Evolutionary conservation across 2,797 vertebrate species (phyloP), one percentile per base, ranked within the genome.

Genomic region (Mus minutoides): DNA sequence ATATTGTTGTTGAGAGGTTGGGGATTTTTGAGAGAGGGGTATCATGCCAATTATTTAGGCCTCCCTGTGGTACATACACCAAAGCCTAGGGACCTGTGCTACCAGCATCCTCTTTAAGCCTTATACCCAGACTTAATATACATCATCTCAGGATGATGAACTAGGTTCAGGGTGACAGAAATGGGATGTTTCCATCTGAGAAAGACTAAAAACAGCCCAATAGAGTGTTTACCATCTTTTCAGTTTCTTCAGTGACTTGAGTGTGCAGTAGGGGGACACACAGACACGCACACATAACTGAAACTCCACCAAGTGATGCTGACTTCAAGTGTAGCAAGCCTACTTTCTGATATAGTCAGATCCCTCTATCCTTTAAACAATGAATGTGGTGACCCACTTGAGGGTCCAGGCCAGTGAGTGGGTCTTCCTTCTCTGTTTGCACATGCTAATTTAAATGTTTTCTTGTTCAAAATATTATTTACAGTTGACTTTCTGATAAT

Each of bases 391-490:
- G 58, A 80, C 8, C 14, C 31, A 67, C 24, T 14, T 60, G 62
- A 90, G 84, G 29, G 21, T 80, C 19, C 1, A 75, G 21, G 79
- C 37, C 58, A 69, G 52, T 40, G n/a, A 88, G 64, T 67, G 64
- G 21, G 52, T 77, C 56, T 92, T 93, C 17, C 14, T 37, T 52
- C 34, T 85, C 31, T 22, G 54, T 90, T 80, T 78, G 69, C 86
- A 94, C 89, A 79, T 34, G 76, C 43, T 43, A 49, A 54, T 92
- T 95, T 95, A 96, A 80, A 90, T 90, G 67, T 97, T 91, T 49
- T 21, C 43, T 92, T 90, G 62, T 34, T 94, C 2, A 56, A 56
- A 84, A 34, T 80, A 1, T 92, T 92, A 64, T 92, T 90, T 69
- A 90, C 58, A 84, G 71, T 92, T 94, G 79, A 88, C 46, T 88